Percentiles rank a stretch among this genome's conserved stretches.
These are phyloP conservation scores for Todus mexicanus DNA, from an alignment of 2,797 vertebrate species.

Conservation along the genomic window DNA sequence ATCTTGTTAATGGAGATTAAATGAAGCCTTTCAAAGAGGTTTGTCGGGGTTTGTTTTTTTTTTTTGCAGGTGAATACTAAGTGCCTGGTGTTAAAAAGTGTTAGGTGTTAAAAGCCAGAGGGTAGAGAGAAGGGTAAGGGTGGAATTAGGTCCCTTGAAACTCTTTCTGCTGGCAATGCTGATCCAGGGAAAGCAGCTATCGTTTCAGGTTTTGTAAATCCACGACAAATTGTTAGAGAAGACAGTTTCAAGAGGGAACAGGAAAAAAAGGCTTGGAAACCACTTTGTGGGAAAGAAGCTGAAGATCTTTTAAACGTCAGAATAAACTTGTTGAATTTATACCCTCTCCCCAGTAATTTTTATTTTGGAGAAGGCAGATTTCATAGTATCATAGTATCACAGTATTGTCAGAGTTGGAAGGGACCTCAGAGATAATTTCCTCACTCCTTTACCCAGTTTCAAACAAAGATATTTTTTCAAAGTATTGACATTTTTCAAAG, in stretches of 20 bases:
- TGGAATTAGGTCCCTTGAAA: neutral
- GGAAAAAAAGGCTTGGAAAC: neutral
- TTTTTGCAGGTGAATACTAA: neutral
- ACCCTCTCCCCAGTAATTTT: neutral
- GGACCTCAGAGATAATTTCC: no score
- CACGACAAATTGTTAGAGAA: neutral
- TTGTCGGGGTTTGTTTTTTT: neutral
- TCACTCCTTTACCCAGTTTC: neutral
- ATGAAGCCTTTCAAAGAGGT: neutral
- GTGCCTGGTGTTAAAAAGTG: rapidly evolving
- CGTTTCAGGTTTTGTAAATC: neutral
- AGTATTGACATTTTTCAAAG: neutral
- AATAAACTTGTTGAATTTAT: neutral
- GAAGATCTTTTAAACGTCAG: neutral
- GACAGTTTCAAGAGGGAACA: neutral
- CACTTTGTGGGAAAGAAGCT: neutral
- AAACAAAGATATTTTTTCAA: neutral
- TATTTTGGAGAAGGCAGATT: neutral
- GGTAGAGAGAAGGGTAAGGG: neutral
- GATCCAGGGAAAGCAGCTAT: neutral
- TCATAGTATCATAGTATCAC: no score
- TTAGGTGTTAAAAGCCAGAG: neutral
- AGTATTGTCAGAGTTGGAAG: no score
- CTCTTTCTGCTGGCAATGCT: neutral
- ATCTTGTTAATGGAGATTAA: conserved; percentile 17